Conservation (phyloP, 2,113 vertebrate species). For the Ptilorrhoa leucosticta region DNA sequence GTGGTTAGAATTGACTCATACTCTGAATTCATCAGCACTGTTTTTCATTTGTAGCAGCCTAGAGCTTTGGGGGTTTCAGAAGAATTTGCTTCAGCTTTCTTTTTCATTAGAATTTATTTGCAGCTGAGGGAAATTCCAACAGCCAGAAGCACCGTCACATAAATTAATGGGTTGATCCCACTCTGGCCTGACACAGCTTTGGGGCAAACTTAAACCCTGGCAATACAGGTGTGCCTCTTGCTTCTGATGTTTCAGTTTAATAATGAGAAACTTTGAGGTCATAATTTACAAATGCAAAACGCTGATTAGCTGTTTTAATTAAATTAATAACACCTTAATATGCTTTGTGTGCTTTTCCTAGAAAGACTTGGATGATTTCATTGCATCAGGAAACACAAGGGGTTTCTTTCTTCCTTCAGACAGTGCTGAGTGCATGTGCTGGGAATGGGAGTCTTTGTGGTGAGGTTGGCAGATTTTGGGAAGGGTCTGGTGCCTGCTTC, state of each 20-base stretch:
- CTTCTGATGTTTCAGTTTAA: not conserved
- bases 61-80: constrained; percentile 33
- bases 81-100: constrained; percentile 38
- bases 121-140: not conserved
- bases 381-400: not conserved
- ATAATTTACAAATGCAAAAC: constrained; percentile 1
- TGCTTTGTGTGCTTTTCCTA: not conserved
- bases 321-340: constrained; percentile 1
- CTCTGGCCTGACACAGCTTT: constrained; percentile 4
- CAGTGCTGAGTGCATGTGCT: not conserved
- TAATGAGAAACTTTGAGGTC: not conserved
- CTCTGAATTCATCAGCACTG: not conserved
- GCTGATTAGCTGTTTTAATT: constrained; percentile 6
- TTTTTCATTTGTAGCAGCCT: constrained; percentile 19
- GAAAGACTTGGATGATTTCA: not conserved
- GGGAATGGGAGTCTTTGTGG: not conserved
- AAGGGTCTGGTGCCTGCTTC: not conserved
- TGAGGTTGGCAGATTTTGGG: not conserved
- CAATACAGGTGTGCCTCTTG: not conserved
- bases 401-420: not conserved
- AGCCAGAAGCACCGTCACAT: not conserved
- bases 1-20: not conserved
- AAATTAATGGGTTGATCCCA: constrained; percentile 19
- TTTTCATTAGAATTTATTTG: constrained; percentile 39
- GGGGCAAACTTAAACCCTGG: not conserved